Evolutionary conservation across 2,113 vertebrate genomes (phyloP).

Genomic region (Emberiza fucata): DNA sequence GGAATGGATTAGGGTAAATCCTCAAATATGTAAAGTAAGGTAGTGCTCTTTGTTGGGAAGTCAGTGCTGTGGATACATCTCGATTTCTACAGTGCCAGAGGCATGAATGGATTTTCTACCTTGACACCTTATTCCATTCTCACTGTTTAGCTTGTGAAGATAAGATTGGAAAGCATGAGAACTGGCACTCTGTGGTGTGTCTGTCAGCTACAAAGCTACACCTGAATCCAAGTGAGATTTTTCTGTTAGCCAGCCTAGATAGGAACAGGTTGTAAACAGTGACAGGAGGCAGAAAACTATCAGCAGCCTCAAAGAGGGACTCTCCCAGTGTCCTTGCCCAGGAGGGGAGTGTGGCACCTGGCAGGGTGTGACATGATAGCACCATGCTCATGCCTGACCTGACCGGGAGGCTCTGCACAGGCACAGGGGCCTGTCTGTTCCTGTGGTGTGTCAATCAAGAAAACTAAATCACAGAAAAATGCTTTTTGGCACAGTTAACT

Average conservation of each 20-base stretch:
- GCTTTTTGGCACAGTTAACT: neutral
- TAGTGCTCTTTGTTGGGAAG: neutral
- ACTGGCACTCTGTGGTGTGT: neutral
- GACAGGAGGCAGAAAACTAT: slow-evolving; percentile 58
- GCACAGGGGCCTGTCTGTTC: neutral
- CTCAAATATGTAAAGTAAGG: neutral
- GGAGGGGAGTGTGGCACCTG: slow-evolving; percentile 19
- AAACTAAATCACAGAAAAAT: neutral
- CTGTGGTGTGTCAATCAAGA: accelerated
- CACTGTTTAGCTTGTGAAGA: neutral
- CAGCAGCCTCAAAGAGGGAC: slow-evolving; percentile 54
- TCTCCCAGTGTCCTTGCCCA: slow-evolving; percentile 49
- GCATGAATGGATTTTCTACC: neutral
- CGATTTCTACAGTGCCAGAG: neutral
- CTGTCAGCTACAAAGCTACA: neutral
- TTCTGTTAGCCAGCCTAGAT: neutral
- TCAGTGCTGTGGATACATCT: neutral
- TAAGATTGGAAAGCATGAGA: neutral
- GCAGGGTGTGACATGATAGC: neutral
- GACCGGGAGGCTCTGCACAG: neutral
- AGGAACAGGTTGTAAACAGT: neutral
- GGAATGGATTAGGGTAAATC: neutral
- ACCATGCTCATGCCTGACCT: neutral
- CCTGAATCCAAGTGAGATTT: neutral
- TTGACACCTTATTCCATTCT: neutral